phyloP scores from a whole-genome alignment of 1,140 invertebrate genomes.

The Eumeta japonica region DNA sequence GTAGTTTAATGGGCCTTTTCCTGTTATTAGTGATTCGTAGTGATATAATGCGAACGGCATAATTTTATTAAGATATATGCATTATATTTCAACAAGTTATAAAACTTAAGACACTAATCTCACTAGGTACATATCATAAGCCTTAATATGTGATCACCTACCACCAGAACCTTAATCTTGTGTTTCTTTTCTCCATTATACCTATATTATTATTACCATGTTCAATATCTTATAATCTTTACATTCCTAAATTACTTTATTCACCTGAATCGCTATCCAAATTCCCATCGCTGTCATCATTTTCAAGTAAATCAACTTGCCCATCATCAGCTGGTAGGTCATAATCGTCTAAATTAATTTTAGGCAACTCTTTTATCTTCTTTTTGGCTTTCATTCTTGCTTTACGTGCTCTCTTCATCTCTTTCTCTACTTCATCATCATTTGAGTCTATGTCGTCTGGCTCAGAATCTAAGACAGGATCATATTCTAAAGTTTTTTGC shows the following conservation, averaged over 20 bases:
- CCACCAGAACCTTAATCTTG: too few species aligned
- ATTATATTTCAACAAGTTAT: too few species aligned
- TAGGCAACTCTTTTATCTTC: conserved; percentile 53
- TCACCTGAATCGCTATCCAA: conserved; percentile 42
- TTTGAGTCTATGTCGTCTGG: conserved; percentile 46
- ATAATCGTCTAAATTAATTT: conserved; percentile 66
- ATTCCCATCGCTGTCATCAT: conserved; percentile 49
- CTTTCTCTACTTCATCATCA: conserved; percentile 54
- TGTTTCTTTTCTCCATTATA: too few species aligned
- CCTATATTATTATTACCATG: too few species aligned
- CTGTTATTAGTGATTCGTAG: too few species aligned
- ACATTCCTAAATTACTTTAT: too few species aligned
- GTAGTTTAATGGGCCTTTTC: background rate
- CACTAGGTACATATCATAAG: too few species aligned
- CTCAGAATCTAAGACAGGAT: conserved; percentile 36
- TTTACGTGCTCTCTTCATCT: conserved; percentile 58
- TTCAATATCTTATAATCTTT: too few species aligned
- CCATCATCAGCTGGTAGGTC: conserved; percentile 62
- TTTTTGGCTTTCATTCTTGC: conserved; percentile 54
- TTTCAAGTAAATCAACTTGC: conserved; percentile 55
- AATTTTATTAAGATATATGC: conserved; percentile 4
- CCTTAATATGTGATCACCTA: too few species aligned
- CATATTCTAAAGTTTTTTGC: conserved; percentile 13
- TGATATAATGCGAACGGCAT: too few species aligned
- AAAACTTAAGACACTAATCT: too few species aligned